Evolutionary conservation across 2,113 vertebrate genomes (phyloP).

Genomic region (Cochlearius cochlearius): DNA sequence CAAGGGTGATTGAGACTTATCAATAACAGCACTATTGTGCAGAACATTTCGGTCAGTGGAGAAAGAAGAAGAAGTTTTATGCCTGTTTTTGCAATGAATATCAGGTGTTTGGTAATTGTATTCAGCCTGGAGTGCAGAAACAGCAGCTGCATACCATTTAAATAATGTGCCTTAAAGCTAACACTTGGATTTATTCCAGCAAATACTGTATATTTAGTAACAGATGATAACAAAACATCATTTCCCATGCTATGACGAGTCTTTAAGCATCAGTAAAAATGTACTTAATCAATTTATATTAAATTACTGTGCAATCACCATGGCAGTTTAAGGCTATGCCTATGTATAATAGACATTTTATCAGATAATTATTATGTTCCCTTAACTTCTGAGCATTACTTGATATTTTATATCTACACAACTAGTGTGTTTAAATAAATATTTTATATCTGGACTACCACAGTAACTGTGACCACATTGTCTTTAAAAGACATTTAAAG

Average conservation of each 20-base stretch:
- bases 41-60: constrained; percentile 28
- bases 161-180: constrained; percentile 8
- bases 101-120: constrained; percentile 29
- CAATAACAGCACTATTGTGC: neutral
- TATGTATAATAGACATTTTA: constrained; percentile 48
- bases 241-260: constrained; percentile 52
- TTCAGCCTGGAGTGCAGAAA: constrained; percentile 35
- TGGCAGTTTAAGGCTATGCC: constrained; percentile 19
- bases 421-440: neutral
- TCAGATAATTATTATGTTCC: constrained; percentile 58
- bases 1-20: constrained; percentile 26
- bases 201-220: constrained; percentile 42
- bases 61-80: neutral
- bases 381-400: constrained; percentile 45
- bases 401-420: neutral
- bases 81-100: neutral
- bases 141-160: neutral
- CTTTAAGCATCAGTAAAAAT: constrained; percentile 69
- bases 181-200: constrained; percentile 44
- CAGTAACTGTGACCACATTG: neutral
- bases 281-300: constrained; percentile 68
- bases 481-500: neutral
- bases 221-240: constrained; percentile 56
- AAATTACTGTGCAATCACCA: constrained; percentile 52
- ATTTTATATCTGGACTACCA: neutral